phyloP scores from a whole-genome alignment of 2,888 invertebrate genomes.

The Spisula subtruncata region DNA sequence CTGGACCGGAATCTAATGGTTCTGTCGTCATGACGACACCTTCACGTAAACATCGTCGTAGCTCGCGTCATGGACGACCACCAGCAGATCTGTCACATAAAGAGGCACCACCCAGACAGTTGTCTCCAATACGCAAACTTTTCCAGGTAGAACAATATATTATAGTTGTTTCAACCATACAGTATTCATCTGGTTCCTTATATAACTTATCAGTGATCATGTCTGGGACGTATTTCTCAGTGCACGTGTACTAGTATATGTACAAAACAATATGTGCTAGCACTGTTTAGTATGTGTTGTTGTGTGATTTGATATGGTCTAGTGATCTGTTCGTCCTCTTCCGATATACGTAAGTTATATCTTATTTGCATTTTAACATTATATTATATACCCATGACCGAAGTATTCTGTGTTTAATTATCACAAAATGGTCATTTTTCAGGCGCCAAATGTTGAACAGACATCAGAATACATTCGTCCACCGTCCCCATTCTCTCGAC shows the following conservation, averaged over 20 bases:
- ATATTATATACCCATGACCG: no score
- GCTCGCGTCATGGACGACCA: constrained; percentile 54
- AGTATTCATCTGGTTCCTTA: no score
- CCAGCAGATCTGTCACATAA: constrained; percentile 51
- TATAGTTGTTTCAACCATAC: not conserved
- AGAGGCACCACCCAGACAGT: not conserved
- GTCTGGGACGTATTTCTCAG: no score
- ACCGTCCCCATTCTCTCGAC: constrained; percentile 43
- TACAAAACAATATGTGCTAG: no score
- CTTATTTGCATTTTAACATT: no score
- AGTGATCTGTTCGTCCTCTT: no score
- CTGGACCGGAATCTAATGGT: not conserved
- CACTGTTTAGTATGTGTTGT: no score
- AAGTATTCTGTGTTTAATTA: no score
- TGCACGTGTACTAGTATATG: no score
- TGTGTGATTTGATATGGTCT: no score
- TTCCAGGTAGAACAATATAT: not conserved
- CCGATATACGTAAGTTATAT: no score
- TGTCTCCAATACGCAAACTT: constrained; percentile 25
- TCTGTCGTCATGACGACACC: constrained; percentile 4
- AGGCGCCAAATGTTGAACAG: constrained; percentile 32
- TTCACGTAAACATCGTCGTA: constrained; percentile 24
- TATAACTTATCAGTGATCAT: no score
- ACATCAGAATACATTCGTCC: constrained; percentile 62
- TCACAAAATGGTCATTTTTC: not conserved